phyloP scores from a whole-genome alignment of 2,113 vertebrate genomes.

The rat (Rattus norvegicus) region DNA sequence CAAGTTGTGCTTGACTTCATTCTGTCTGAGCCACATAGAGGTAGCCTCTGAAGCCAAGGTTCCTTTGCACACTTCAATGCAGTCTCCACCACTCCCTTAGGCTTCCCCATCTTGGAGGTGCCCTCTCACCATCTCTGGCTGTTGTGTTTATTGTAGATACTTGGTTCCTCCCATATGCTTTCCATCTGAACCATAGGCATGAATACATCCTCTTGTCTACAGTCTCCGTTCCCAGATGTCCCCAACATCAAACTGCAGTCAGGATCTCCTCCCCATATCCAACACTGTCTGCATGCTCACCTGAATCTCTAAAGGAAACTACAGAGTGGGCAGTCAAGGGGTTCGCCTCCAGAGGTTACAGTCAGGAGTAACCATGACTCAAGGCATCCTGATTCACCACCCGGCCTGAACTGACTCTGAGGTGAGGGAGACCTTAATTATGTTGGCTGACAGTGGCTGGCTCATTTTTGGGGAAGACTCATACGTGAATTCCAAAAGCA shows the following conservation, averaged over 20 bases:
- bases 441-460: neutral
- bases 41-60: neutral
- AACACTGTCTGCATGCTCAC: neutral
- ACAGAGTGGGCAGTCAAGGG: accelerated
- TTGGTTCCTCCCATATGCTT: neutral
- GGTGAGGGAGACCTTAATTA: neutral
- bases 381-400: neutral
- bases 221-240: neutral
- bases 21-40: neutral
- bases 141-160: neutral
- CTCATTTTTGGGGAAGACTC: neutral
- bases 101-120: neutral
- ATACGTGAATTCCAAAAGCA: neutral
- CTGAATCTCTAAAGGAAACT: neutral
- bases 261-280: neutral
- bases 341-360: neutral
- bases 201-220: neutral
- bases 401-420: neutral
- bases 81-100: neutral
- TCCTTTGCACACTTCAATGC: accelerated
- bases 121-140: neutral
- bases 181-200: neutral
- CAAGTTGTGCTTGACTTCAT: neutral
- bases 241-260: neutral
- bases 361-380: neutral